Percentiles rank a stretch among this genome's conserved stretches.
Evolutionary conservation across 2,113 vertebrate species (phyloP).

Genomic region (Ciconia maguari): DNA sequence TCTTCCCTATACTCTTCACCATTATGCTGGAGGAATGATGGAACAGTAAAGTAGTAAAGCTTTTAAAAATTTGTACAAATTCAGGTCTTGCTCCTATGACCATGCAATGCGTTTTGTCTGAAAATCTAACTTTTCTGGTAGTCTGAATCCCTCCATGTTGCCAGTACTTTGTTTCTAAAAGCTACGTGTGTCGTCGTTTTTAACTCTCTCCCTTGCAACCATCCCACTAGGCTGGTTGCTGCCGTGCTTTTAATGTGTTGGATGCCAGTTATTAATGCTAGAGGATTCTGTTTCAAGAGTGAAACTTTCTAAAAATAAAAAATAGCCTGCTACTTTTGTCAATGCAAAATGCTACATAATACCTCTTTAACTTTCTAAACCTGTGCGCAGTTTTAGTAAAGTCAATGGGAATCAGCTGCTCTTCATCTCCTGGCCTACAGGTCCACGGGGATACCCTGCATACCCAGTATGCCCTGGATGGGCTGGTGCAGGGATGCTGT

Average conservation of each 20-base stretch:
- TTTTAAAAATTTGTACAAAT: background rate
- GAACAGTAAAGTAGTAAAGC: background rate
- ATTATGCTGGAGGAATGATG: background rate
- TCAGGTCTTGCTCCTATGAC: background rate
- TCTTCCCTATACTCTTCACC: background rate
- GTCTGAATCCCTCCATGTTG: background rate
- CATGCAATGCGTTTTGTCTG: background rate
- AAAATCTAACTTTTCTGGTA: background rate
- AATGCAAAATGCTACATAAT: background rate
- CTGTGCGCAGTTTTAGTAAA: background rate
- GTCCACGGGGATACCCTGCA: rapidly evolving
- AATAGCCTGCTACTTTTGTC: background rate
- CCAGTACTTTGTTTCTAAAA: background rate
- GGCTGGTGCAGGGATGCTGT: background rate
- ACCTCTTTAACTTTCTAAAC: background rate
- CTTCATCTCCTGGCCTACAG: background rate
- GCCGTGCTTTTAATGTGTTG: background rate
- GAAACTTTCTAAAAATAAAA: background rate
- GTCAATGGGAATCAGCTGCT: background rate
- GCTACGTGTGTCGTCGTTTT: background rate
- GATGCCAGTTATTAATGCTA: background rate
- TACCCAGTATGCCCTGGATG: background rate
- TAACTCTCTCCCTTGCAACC: background rate
- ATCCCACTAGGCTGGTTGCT: background rate
- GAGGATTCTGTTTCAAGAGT: background rate